phyloP scores from a whole-genome alignment of 2,888 invertebrate genomes.

The Tricholauxania praeusta region DNA sequence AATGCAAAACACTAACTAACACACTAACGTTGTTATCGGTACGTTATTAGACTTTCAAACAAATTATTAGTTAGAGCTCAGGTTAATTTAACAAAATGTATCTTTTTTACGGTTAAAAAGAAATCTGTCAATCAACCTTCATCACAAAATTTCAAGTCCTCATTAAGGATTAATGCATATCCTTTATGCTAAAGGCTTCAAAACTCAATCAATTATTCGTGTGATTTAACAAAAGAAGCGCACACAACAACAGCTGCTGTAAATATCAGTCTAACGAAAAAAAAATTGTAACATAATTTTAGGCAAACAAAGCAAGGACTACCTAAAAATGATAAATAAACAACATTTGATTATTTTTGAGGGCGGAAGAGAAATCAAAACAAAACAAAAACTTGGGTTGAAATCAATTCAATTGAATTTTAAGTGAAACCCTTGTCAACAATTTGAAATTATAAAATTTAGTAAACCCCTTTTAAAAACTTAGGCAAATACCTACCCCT shows the following conservation, averaged over 20 bases:
- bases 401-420: not conserved
- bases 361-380: not conserved
- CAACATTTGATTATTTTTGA: not conserved
- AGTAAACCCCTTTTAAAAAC: not conserved
- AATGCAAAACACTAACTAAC: too few relatives aligned
- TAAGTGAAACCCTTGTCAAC: not conserved
- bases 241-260: not conserved
- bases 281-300: not conserved
- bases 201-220: constrained; percentile 30
- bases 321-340: not conserved
- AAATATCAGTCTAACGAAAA: not conserved
- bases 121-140: too few relatives aligned
- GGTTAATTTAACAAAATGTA: too few relatives aligned
- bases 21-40: too few relatives aligned
- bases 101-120: too few relatives aligned
- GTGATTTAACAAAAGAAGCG: constrained; percentile 13
- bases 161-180: not conserved
- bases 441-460: not conserved
- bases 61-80: too few relatives aligned
- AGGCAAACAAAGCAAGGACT: not conserved
- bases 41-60: too few relatives aligned
- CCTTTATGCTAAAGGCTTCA: not conserved
- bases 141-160: too few relatives aligned
- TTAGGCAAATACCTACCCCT: not conserved
- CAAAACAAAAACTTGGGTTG: not conserved